Percentiles rank a stretch among this genome's conserved stretches.
Conservation (phyloP, 2,113 vertebrate genomes). For the Strigops habroptila region DNA sequence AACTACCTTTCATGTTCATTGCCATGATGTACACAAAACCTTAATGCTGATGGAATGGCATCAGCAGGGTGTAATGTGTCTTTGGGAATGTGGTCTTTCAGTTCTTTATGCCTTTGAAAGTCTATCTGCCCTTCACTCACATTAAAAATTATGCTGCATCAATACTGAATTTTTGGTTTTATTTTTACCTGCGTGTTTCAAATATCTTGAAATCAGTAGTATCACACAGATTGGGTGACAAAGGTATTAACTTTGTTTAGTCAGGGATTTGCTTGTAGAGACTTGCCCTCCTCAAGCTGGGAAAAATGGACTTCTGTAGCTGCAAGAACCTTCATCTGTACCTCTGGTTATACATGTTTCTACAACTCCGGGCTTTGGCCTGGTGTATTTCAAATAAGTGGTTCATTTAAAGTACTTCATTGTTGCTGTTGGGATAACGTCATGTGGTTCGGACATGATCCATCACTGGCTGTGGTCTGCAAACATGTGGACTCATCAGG, state of each 20-base stretch:
- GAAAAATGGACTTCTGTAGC: not conserved
- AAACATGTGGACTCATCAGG: not conserved
- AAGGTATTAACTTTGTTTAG: not conserved
- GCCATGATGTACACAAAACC: accelerated
- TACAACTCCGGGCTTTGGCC: not conserved
- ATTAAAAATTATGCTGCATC: constrained; percentile 34
- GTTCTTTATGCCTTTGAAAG: not conserved
- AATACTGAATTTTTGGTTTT: not conserved
- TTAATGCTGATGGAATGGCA: not conserved
- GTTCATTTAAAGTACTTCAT: not conserved
- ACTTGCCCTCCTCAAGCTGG: not conserved
- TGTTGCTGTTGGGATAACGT: not conserved
- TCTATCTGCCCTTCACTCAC: not conserved
- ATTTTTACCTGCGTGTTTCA: not conserved
- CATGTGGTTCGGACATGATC: not conserved
- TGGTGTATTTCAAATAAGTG: not conserved
- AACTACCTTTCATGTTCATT: not conserved
- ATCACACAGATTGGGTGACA: not conserved
- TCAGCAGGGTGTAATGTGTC: not conserved
- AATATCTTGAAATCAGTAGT: not conserved
- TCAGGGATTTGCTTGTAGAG: not conserved
- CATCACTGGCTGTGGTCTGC: not conserved
- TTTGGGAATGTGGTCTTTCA: not conserved
- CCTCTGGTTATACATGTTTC: not conserved
- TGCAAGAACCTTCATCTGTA: not conserved